phyloP scores from a whole-genome alignment of 2,113 vertebrate genomes.

The Chaetodon trifascialis region DNA sequence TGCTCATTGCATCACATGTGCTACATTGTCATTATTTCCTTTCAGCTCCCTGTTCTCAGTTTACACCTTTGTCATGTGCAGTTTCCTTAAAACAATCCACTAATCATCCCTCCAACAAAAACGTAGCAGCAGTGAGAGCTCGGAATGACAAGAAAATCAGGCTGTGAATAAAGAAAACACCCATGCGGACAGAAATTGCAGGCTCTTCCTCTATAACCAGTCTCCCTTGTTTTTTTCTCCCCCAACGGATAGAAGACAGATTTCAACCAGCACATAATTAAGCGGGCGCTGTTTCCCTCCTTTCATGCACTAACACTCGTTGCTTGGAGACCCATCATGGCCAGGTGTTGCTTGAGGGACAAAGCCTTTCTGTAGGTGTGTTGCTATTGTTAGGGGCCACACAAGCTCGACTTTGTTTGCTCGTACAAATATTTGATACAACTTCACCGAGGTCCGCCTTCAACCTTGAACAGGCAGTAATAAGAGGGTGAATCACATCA shows the following conservation, averaged over 20 bases:
- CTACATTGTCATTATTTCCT: neutral
- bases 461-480: constrained; percentile 22
- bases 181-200: constrained; percentile 3
- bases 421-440: constrained; percentile 30
- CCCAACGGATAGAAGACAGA: constrained; percentile 9
- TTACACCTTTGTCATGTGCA: neutral
- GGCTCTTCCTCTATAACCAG: neutral
- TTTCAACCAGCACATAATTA: constrained; percentile 45
- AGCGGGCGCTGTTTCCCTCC: constrained; percentile 29
- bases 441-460: neutral
- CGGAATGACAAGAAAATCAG: neutral
- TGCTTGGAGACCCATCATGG: constrained; percentile 75
- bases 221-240: neutral
- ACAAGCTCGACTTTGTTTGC: constrained; percentile 27
- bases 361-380: constrained; percentile 45
- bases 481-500: neutral
- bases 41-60: constrained; percentile 3
- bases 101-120: neutral
- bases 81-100: neutral
- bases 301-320: constrained; percentile 55
- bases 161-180: constrained; percentile 10
- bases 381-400: constrained; percentile 37
- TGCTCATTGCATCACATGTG: neutral
- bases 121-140: neutral
- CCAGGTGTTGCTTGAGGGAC: constrained; percentile 59